Conservation (phyloP, 2,113 vertebrate genomes). For the Ictalurus punctatus region DNA sequence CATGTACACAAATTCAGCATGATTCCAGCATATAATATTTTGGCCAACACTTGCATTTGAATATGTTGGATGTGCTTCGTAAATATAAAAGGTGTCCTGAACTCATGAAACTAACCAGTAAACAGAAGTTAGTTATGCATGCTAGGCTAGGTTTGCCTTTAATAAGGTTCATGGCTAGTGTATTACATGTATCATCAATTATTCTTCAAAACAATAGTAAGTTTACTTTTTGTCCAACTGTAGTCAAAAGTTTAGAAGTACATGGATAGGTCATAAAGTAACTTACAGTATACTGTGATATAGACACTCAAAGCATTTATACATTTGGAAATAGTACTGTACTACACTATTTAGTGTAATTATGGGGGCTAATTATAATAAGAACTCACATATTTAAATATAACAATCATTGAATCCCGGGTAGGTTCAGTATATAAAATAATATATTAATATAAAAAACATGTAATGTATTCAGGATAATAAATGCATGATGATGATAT, state of each 20-base stretch:
- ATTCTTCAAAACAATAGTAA: background rate
- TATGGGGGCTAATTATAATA: background rate
- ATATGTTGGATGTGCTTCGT: background rate
- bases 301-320: background rate
- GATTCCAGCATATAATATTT: no score
- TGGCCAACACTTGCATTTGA: background rate
- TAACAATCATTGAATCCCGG: background rate
- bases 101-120: background rate
- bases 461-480: conserved; percentile 23
- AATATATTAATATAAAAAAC: no score
- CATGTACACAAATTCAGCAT: background rate
- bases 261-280: background rate
- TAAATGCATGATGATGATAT: conserved; percentile 60
- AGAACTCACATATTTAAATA: background rate
- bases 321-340: background rate
- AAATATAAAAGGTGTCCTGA: background rate
- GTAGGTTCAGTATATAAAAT: no score
- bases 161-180: no score
- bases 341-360: no score
- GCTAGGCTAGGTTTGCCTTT: background rate
- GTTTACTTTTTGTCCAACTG: no score
- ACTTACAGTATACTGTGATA: background rate
- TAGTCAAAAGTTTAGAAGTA: background rate
- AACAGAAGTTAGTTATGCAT: background rate
- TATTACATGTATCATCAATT: background rate